Conservation (phyloP, 2,113 vertebrate genomes). For the Ellobius talpinus region DNA sequence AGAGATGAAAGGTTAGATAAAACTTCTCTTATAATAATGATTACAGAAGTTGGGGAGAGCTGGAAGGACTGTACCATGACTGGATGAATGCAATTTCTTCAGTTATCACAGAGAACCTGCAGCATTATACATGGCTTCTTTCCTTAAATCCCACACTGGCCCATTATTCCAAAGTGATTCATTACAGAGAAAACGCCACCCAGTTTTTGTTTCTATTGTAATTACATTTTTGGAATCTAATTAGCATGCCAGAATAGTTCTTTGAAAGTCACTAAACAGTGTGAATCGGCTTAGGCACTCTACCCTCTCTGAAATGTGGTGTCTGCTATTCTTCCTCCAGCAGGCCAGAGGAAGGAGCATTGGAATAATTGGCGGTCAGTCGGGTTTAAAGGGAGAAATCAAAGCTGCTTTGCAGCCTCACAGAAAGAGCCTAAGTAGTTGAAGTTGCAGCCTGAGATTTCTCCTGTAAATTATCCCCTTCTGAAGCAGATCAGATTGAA, state of each 20-base stretch:
- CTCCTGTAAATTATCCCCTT: conserved; percentile 63
- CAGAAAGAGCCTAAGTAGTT: conserved; percentile 31
- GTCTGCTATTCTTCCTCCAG: conserved; percentile 37
- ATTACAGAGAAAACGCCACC: conserved; percentile 47
- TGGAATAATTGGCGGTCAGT: conserved; percentile 73
- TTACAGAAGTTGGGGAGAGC: not conserved
- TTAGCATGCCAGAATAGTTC: conserved; percentile 73
- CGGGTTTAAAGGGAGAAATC: conserved; percentile 57
- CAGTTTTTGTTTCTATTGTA: conserved; percentile 58
- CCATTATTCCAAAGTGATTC: conserved; percentile 57
- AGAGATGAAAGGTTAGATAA: not conserved
- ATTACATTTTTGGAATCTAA: conserved; percentile 76
- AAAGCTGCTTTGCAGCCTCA: conserved; percentile 63
- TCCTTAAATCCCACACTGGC: conserved; percentile 17
- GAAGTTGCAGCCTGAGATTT: conserved; percentile 56
- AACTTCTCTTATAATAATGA: conserved; percentile 11
- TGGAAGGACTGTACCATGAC: not conserved
- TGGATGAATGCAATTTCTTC: conserved; percentile 29
- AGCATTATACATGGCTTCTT: conserved; percentile 27
- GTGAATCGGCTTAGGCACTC: conserved; percentile 74
- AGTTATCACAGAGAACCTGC: conserved; percentile 43
- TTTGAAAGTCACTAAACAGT: conserved; percentile 70
- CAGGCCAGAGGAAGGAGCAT: conserved; percentile 68
- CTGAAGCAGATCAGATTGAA: conserved; percentile 68
- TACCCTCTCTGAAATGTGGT: conserved; percentile 58